A percentile compares a stretch with the other conserved stretches of the same genome.
Evolutionary conservation across 2,888 invertebrate species (phyloP).

Genomic region (Drosophila robusta): DNA sequence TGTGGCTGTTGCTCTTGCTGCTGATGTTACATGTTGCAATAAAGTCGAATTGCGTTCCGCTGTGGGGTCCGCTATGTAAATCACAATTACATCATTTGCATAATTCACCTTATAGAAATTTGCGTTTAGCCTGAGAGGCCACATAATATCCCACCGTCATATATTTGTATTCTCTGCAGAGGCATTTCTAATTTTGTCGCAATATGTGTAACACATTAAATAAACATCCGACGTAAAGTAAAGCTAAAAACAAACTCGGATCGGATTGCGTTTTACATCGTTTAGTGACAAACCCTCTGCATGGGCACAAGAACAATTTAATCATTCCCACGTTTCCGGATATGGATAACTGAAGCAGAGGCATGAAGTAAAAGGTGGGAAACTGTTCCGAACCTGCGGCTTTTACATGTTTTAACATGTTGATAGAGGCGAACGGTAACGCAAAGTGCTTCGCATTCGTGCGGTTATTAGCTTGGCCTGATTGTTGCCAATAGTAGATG

Average conservation of each 20-base stretch:
- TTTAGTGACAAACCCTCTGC: too few relatives aligned
- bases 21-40: slow-evolving; percentile 15
- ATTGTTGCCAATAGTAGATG: slow-evolving; percentile 16
- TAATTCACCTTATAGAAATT: slow-evolving; percentile 26
- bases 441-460: slow-evolving; percentile 38
- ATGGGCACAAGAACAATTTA: background rate
- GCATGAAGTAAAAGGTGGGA: slow-evolving; percentile 13
- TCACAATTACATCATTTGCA: slow-evolving; percentile 43
- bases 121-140: background rate
- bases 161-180: background rate
- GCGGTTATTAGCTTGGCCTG: slow-evolving; percentile 53
- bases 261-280: too few relatives aligned
- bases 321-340: slow-evolving; percentile 38
- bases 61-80: slow-evolving; percentile 30
- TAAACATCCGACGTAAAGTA: too few relatives aligned
- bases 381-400: slow-evolving; percentile 25
- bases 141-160: background rate
- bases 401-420: slow-evolving; percentile 19
- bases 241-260: too few relatives aligned
- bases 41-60: slow-evolving; percentile 21
- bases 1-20: background rate
- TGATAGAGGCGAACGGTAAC: slow-evolving; percentile 8
- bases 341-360: slow-evolving; percentile 8
- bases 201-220: background rate
- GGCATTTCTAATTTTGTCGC: too few relatives aligned